Conservation (phyloP, 2,797 vertebrate genomes). For the Carcharodon carcharias region DNA sequence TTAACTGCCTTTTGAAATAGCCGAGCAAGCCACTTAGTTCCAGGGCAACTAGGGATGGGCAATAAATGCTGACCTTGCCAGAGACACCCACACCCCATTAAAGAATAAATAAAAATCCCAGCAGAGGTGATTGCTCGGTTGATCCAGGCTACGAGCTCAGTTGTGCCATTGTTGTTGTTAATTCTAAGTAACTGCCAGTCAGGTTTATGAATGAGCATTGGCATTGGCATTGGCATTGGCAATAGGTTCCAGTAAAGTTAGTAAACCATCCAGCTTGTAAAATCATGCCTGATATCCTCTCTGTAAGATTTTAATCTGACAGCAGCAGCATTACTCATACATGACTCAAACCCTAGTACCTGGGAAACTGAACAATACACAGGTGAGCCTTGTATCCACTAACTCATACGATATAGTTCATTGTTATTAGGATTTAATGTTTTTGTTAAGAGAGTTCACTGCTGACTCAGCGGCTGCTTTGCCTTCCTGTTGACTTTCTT, state of each 20-base stretch:
- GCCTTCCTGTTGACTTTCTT: background rate
- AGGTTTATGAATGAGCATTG: background rate
- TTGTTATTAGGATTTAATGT: background rate
- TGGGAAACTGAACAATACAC: background rate
- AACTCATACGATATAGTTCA: background rate
- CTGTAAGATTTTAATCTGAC: background rate
- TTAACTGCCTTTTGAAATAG: too few species aligned
- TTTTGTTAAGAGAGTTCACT: background rate
- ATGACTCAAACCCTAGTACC: background rate
- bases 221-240: background rate
- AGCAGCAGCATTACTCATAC: background rate
- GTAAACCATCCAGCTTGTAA: background rate
- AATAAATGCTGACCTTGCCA: too few species aligned
- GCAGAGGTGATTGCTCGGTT: background rate
- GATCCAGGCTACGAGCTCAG: background rate
- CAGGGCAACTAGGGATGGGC: too few species aligned
- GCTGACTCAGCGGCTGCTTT: background rate
- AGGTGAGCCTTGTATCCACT: background rate
- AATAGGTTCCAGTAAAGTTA: background rate
- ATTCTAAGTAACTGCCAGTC: background rate
- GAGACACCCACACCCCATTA: too few species aligned
- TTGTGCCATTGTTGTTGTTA: background rate
- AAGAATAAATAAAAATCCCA: background rate
- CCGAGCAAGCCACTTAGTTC: too few species aligned
- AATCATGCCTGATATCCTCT: background rate